These are phyloP conservation scores for Acrossocheilus fasciatus DNA, from an alignment of 2,797 vertebrate species.

Conservation along the genomic window DNA sequence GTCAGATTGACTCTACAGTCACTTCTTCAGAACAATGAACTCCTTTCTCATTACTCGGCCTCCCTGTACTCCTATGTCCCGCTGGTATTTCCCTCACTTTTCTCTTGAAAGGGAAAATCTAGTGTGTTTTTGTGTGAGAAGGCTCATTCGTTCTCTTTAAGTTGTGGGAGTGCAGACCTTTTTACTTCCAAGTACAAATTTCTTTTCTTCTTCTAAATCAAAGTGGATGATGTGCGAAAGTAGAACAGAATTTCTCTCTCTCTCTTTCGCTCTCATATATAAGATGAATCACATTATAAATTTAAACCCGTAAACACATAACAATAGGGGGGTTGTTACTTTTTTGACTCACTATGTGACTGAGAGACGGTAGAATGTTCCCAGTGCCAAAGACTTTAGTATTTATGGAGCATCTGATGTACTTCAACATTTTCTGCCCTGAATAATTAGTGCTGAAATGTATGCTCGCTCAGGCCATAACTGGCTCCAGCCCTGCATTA, in stretches of 20 bases:
- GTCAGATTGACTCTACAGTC: conserved; percentile 74
- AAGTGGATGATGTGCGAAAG: not conserved
- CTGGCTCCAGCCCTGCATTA: conserved; percentile 38
- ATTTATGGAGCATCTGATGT: conserved; percentile 56
- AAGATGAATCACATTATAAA: conserved; percentile 50
- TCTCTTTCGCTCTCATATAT: not conserved
- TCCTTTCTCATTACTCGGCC: conserved; percentile 73
- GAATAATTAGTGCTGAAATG: conserved; percentile 44
- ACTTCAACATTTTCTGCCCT: conserved; percentile 27
- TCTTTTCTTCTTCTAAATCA: conserved; percentile 5
- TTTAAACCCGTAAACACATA: conserved; percentile 46
- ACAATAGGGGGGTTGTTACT: conserved; percentile 52
- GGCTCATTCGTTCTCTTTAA: conserved; percentile 29
- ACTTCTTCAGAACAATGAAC: conserved; percentile 76
- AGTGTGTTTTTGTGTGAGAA: conserved; percentile 20
- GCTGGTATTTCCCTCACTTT: conserved; percentile 58
- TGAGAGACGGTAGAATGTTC: conserved; percentile 18
- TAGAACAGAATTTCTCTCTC: conserved; percentile 28
- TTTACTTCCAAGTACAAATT: not conserved
- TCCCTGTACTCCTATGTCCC: conserved; percentile 62
- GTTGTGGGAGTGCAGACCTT: not conserved
- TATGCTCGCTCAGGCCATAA: conserved; percentile 35
- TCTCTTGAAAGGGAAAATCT: conserved; percentile 61
- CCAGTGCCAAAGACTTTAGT: conserved; percentile 32
- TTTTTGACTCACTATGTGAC: conserved; percentile 31